Base-by-base conservation (phyloP, 2,888 invertebrate genomes). In the Drosophila ustulata region DNA sequence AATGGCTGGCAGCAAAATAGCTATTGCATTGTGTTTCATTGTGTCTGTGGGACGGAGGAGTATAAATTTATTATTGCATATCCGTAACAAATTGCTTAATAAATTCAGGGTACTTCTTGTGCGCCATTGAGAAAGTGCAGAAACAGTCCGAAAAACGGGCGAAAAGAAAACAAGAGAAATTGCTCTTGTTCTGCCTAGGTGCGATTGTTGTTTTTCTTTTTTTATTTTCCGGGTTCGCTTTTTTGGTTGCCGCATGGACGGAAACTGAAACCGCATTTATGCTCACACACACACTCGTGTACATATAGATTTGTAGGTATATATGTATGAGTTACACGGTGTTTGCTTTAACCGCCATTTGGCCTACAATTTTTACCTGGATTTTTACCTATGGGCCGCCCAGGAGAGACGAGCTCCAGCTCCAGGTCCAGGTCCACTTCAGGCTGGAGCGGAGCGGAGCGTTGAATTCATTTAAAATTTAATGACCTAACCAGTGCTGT, bases 381-480 rank as follows among this genome's bases (percentile, higher is more conserved):
- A 70, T 32, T 75, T 75, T 83, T 83, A 66, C 75, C 71, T 75
- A 59, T 53, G 63, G 61, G 52, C 56, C 50, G 45, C 45, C 58
- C 30, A 53, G 41, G 49, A 69, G 47, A 59, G 61, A 28, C 51
- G 51, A 41, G 39, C 34, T 18, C 18, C 18, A 32, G 32, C 32
- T 8, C 6, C 32, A 32, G 32, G 6, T 32, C 32, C 8, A 32
- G 32, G 32, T 32, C 8, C 8, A 8, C 8, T 8, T 8, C 30
- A 0, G 8, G 30, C 30, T 30, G 30, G n/a, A 34, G 34, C 5
- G 11, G 41, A 61, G 39, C 39, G 66, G 49, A 57, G 69, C 82
- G 75, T 70, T 63, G 85, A 84, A 83, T 89, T 82, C 85, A 84
- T 89, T 84, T 84, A 89, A 84, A 84, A 84, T 84, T 89, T 89